These are phyloP conservation scores for Pituophis catenifer DNA, from an alignment of 2,113 vertebrate genomes.

Conservation along the genomic window DNA sequence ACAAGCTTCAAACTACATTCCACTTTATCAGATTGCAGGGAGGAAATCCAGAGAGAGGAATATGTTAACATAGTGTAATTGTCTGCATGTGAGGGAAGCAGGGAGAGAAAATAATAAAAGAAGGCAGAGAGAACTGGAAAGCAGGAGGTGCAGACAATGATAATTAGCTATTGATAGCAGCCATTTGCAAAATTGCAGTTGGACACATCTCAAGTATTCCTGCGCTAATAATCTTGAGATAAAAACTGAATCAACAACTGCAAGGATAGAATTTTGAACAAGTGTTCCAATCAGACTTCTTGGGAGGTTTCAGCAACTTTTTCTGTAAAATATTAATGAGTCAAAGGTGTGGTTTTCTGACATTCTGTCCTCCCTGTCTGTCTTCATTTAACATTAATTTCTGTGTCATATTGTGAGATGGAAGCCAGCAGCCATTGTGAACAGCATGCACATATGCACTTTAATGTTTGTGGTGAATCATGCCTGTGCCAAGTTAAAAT, in stretches of 20 bases:
- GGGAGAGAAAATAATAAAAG: neutral
- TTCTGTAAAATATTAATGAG: slow-evolving; percentile 28
- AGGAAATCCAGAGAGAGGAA: neutral
- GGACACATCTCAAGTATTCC: neutral
- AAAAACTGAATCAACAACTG: neutral
- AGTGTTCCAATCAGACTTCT: slow-evolving; percentile 30
- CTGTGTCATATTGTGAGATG: slow-evolving; percentile 13
- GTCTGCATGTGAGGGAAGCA: neutral
- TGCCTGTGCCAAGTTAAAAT: slow-evolving; percentile 22
- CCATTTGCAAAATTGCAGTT: neutral
- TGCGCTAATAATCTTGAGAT: neutral
- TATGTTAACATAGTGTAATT: neutral
- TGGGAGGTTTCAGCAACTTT: slow-evolving; percentile 26
- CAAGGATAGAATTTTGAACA: neutral
- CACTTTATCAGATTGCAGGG: neutral
- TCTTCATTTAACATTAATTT: slow-evolving; percentile 19
- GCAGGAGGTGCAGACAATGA: neutral
- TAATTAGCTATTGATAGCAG: neutral
- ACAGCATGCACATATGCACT: slow-evolving; percentile 5
- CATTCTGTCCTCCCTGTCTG: slow-evolving; percentile 13
- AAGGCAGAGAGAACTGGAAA: neutral
- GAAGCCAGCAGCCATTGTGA: slow-evolving; percentile 22
- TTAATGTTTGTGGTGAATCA: slow-evolving; percentile 25
- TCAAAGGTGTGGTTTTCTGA: slow-evolving; percentile 10
- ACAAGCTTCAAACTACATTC: neutral